A percentile compares a stretch with the other conserved stretches of the same genome.
These are phyloP conservation scores for Pheosia tremula DNA, from an alignment of 2,888 invertebrate species.

Conservation along the genomic window DNA sequence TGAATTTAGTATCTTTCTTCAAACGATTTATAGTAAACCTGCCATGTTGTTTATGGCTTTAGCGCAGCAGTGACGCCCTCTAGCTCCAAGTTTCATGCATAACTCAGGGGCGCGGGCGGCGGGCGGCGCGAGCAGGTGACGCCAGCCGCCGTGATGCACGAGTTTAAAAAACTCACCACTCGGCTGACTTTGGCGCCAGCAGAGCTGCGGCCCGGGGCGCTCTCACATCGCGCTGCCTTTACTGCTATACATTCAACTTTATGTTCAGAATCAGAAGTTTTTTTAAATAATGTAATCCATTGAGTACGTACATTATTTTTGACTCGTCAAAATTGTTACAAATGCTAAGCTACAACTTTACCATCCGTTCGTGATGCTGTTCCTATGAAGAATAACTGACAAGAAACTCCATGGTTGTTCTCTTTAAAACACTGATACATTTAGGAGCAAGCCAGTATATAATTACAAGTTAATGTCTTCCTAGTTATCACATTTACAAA, in stretches of 20 bases:
- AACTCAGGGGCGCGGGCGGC: not conserved
- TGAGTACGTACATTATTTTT: no score
- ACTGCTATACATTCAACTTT: not conserved
- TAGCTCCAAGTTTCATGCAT: not conserved
- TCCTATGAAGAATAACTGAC: no score
- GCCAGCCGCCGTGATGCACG: not conserved
- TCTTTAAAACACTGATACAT: no score
- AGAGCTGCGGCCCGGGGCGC: not conserved
- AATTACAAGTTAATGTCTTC: no score
- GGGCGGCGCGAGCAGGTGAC: not conserved
- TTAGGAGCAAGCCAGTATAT: no score
- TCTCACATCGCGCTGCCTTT: not conserved
- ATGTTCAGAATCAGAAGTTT: no score
- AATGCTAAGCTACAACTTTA: no score
- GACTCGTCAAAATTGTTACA: no score
- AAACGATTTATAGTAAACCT: not conserved
- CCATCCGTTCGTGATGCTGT: no score
- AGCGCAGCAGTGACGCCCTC: not conserved
- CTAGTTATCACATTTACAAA: no score
- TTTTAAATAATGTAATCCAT: no score
- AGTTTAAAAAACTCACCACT: not conserved
- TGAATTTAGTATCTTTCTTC: not conserved
- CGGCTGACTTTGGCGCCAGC: not conserved
- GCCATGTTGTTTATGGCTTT: not conserved
- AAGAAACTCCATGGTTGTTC: no score